A percentile compares a stretch with the other conserved stretches of the same genome.
Evolutionary conservation across 2,113 vertebrate species (phyloP).

Genomic region (Tragelaphus strepsiceros): DNA sequence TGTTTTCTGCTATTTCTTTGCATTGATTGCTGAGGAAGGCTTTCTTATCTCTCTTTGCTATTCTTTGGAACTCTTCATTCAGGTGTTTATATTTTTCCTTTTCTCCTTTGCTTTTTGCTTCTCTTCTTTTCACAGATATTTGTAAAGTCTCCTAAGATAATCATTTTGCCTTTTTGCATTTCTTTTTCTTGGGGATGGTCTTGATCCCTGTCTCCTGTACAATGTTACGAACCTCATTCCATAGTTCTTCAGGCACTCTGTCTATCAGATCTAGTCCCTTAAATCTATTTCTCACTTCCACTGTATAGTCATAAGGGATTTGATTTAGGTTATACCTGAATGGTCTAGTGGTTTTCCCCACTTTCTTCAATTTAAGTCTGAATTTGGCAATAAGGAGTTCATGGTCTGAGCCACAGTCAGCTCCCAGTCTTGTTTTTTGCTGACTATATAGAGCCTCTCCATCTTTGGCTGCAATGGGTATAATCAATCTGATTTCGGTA

Average conservation of each 20-base stretch:
- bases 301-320: background rate
- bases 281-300: background rate
- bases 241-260: background rate
- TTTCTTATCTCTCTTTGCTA: background rate
- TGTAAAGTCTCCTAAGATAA: background rate
- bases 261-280: background rate
- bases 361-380: background rate
- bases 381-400: background rate
- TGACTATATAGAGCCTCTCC: background rate
- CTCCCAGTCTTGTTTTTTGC: fast-evolving
- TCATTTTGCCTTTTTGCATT: background rate
- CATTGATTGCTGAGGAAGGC: fast-evolving
- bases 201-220: background rate
- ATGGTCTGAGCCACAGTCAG: background rate
- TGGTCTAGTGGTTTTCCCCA: background rate
- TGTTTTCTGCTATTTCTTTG: background rate
- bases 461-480: background rate
- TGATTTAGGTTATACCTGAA: background rate
- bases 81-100: background rate
- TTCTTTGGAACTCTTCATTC: background rate
- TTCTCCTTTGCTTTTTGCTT: background rate
- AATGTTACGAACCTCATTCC: fast-evolving
- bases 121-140: background rate
- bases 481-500: background rate
- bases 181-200: fast-evolving